Base-by-base conservation (phyloP, 1,140 invertebrate species). In the Drosophila paulistorum region DNA sequence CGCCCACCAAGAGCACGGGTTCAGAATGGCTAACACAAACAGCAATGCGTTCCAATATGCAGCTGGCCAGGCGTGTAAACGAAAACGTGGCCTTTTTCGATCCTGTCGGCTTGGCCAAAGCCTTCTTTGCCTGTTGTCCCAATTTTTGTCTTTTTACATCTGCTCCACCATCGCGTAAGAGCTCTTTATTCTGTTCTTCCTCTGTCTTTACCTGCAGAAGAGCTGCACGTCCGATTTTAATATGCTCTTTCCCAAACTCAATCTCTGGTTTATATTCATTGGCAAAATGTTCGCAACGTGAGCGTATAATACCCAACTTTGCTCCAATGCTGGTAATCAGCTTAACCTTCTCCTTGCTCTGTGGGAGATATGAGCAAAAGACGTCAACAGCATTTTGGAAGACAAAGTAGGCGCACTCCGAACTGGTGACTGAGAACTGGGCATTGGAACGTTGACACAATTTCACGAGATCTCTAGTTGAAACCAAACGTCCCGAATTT, bases 1-100 rank as follows among this genome's bases (percentile, higher is more conserved):
- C 99, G 57, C 99, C 99, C 1, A 99, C 98, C 6, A 99, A 93
- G 7, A 99, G 93, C 2, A 99, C 97, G 0, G 98, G 97, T 92
- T 99, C 99, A 41, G 95, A 95, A 59, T 96, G 94, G 2, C 93
- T 93, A 0, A 99, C 94, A 91, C 96, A 97, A 65, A 95, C 96
- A 9, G 96, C 95, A 30, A 99, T 95, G 39, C 95, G 94, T 93
- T 99, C 99, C 20, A 99, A 91, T 2, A 99, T 93, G 81, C 95
- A 95, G 30, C 95, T 93, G 1, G 97, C 95, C 84, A 96, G 94
- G 74, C 96, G 94, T 0, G 97, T 98, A 65, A 96, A 96, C 4
- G 96, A 97, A 93, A 96, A 98, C 51, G 94, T 95, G 0, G 93
- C 87, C 66, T 93, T 92, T 75, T 93, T 94, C 13, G 74, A 86